A percentile compares a stretch with the other conserved stretches of the same genome.
Evolutionary conservation across 92 coral and sea anemone species (phyloP).

Genomic region (Zoanthus solanderi): DNA sequence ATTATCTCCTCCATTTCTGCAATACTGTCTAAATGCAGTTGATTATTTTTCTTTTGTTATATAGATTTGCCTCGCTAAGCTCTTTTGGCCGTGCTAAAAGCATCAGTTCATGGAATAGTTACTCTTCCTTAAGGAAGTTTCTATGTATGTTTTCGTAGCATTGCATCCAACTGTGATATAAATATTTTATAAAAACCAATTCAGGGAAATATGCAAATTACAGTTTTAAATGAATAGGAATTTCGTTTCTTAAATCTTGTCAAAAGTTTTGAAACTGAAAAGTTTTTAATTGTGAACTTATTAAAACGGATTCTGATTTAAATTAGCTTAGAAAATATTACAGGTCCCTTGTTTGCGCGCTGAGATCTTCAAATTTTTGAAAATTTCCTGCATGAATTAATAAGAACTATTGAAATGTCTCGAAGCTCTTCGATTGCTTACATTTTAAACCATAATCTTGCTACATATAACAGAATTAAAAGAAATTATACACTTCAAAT

Average conservation of each 20-base stretch:
- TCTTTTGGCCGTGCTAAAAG: background rate
- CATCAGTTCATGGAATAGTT: too few species aligned
- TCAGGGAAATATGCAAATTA: slow-evolving; percentile 14
- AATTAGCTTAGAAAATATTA: background rate
- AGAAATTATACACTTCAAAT: too few species aligned
- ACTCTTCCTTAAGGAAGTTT: background rate
- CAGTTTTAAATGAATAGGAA: background rate
- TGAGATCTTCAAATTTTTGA: too few species aligned
- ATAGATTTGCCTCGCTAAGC: background rate
- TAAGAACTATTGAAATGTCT: too few species aligned
- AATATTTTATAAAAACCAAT: background rate
- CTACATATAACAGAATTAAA: background rate
- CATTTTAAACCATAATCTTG: background rate
- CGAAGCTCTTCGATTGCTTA: too few species aligned
- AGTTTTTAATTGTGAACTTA: background rate
- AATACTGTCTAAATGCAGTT: background rate
- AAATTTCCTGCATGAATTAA: too few species aligned
- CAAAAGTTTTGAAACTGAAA: background rate
- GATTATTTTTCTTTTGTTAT: background rate
- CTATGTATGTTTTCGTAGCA: background rate
- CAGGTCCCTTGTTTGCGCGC: too few species aligned
- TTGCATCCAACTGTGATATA: slow-evolving; percentile 18
- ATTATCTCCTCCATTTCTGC: background rate
- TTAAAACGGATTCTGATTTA: background rate
- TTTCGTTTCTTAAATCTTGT: background rate